These are phyloP conservation scores for Synergus gifuensis DNA, from an alignment of 2,888 invertebrate genomes.

Conservation along the genomic window DNA sequence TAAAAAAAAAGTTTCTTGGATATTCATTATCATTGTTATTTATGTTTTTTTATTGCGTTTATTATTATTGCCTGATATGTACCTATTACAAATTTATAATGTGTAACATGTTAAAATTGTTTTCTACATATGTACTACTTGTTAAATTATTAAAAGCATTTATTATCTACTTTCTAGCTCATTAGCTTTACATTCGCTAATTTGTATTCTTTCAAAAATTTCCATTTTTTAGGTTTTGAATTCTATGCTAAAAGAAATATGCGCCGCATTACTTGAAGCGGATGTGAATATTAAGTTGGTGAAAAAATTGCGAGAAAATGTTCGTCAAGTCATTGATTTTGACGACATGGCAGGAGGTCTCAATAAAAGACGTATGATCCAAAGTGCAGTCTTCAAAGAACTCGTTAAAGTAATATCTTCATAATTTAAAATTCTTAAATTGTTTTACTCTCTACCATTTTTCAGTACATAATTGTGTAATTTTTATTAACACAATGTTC, in stretches of 20 bases:
- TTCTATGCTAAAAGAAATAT: conserved; percentile 99
- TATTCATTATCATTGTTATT: too few relatives aligned
- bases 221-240: conserved; percentile 88
- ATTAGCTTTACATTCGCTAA: not conserved
- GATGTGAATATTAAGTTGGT: conserved; percentile 98
- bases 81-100: too few relatives aligned
- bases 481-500: conserved; percentile 1
- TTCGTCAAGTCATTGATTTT: conserved; percentile 97
- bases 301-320: conserved; percentile 97
- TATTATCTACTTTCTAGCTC: not conserved
- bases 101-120: too few relatives aligned
- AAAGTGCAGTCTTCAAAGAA: conserved; percentile 99
- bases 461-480: not conserved
- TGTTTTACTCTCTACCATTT: not conserved
- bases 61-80: too few relatives aligned
- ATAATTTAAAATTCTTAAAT: conserved; percentile 1
- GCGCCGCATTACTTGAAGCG: conserved; percentile 97
- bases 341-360: conserved; percentile 99
- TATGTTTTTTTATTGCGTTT: too few relatives aligned
- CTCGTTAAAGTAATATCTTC: conserved; percentile 88
- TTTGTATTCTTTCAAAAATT: not conserved
- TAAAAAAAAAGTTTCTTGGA: not conserved
- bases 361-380: conserved; percentile 98
- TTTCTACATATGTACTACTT: too few relatives aligned
- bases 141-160: not conserved